Conservation (phyloP, 2,797 vertebrate species). For the Smutsia temminckii region DNA sequence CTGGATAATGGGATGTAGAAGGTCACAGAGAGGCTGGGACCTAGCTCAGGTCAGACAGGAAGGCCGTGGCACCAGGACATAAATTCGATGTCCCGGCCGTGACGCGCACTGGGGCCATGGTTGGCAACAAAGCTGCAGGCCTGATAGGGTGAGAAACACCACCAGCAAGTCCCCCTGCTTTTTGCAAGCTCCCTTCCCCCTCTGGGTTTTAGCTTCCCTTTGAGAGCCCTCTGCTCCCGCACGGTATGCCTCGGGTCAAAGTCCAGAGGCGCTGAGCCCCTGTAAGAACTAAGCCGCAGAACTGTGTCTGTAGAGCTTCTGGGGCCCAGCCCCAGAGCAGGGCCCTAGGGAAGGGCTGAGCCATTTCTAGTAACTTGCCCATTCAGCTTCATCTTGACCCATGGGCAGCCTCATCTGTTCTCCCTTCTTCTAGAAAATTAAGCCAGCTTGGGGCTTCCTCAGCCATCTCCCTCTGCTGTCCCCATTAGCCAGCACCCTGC, state of each 20-base stretch:
- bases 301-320: not conserved
- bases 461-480: not conserved
- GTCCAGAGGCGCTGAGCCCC: not conserved
- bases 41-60: not conserved
- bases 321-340: not conserved
- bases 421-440: not conserved
- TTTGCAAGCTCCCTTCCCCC: not conserved
- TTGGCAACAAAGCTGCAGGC: not conserved
- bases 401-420: not conserved
- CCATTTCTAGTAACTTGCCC: not conserved
- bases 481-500: not conserved
- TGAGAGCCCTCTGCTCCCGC: not conserved
- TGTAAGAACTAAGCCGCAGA: not conserved
- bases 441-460: not conserved
- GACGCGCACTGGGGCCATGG: accelerated
- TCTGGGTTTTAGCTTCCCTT: not conserved
- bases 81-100: not conserved
- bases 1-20: not conserved
- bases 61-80: not conserved
- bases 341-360: too few relatives aligned
- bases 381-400: not conserved
- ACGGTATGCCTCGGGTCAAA: not conserved
- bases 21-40: not conserved
- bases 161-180: not conserved
- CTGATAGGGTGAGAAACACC: not conserved